Base-by-base conservation (phyloP, 2,113 vertebrate genomes). In the Paramisgurnus dabryanus region DNA sequence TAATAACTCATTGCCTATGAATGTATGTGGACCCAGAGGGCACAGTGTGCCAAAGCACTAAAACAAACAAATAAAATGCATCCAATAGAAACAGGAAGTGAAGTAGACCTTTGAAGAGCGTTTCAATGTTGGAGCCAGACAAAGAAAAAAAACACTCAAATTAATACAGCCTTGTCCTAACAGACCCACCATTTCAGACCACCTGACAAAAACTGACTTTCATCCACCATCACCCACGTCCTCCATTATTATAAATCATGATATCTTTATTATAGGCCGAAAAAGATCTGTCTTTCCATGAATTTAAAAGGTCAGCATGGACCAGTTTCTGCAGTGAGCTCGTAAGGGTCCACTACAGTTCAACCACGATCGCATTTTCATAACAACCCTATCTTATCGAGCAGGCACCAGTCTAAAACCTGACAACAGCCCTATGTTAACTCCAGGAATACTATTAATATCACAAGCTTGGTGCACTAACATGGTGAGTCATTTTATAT, bases 1-100 rank as follows among this genome's bases (percentile, higher is more conserved):
- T 80, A 83, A 85, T 17, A 50, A 73, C 72, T 82, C 67, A 84
- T 80, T 84, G 78, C 80, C 84, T 85, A 82, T 82, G 80, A 72
- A 88, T 82, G 76, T 65, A 73, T 22, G 58, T 40, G 65, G 71
- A 72, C 43, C 9, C 60, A 66, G 50, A 65, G 57, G 61, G 74
- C 67, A 82, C 71, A 60, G 61, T 81, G 60, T 75, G 18, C 79
- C 82, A 75, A 70, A 80, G 73, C 66, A 78, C 58, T 77, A 80
- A 83, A 60, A 82, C 50, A 82, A 69, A 85, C 67, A 79, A 86
- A 83, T 83, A 45, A 58, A 81, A 71, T 64, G 6, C 5, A 82
- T 76, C 55, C 61, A 67, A 45, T 64, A 15, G 45, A 53, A 34
- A 80, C 80, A 71, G 85, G 82, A 85, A 82, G 76, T 80, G 74